Conservation (phyloP, 2,113 vertebrate species). For the Neoarius graeffei region DNA sequence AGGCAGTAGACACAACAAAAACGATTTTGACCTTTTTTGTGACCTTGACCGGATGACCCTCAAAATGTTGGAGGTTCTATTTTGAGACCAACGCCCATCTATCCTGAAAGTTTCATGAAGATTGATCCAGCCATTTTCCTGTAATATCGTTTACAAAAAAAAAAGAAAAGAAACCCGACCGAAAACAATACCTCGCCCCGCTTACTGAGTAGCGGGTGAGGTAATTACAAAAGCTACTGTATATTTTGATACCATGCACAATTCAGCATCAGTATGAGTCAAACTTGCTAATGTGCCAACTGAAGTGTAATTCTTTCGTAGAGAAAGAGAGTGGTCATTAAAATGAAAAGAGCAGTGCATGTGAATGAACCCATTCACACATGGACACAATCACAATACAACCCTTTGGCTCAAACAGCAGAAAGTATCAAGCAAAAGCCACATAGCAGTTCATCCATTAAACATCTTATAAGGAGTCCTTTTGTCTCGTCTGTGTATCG, state of each 20-base stretch:
- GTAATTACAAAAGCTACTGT: neutral
- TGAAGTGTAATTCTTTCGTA: neutral
- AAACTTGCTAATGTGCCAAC: neutral
- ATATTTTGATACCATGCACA: neutral
- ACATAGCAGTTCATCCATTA: conserved; percentile 20
- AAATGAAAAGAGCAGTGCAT: neutral
- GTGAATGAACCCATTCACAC: neutral
- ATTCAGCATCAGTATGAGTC: neutral
- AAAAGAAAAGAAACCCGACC: too few species aligned
- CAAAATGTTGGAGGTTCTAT: too few species aligned
- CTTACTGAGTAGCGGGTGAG: too few species aligned
- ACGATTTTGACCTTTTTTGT: too few species aligned
- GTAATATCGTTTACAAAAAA: too few species aligned
- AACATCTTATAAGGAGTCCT: conserved; percentile 8
- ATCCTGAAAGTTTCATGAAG: too few species aligned
- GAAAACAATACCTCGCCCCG: too few species aligned
- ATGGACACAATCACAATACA: conserved; percentile 3
- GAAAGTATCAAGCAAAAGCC: neutral
- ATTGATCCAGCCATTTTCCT: too few species aligned
- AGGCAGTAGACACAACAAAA: too few species aligned
- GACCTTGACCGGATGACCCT: too few species aligned
- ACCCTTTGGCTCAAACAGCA: neutral
- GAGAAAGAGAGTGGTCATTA: neutral
- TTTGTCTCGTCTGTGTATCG: neutral
- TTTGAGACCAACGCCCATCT: too few species aligned